Base-by-base conservation (phyloP, 2,113 vertebrate species). In the Actenoides lindsayi region DNA sequence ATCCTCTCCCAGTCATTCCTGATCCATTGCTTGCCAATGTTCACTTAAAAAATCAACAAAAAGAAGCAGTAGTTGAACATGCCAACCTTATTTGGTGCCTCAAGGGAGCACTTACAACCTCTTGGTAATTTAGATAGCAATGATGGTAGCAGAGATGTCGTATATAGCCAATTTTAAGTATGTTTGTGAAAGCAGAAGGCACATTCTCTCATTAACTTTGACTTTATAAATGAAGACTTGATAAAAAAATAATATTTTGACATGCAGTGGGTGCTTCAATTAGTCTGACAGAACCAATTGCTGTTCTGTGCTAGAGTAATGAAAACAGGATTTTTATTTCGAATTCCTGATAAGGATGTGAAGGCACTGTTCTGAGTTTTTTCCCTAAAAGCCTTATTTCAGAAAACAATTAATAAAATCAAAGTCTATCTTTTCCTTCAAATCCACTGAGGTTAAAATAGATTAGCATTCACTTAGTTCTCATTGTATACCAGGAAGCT, bases 361-460 rank as follows among this genome's bases (percentile, higher is more conserved):
- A 96, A 95, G 80, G 64, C 54, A 85, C 10, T 85, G 54, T 78
- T 95, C 85, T 46, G 53, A 75, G n/a, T 14, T 87, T 65, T 69
- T 83, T 44, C 33, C 41, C 60, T 73, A 74, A 79, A 74, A 81
- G 25, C 44, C 59, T 96, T 95, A 87, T 92, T 97, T 97, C 87
- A 85, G 59, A 96, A 94, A 96, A 94, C 42, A 98, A 96, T 94
- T 97, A 95, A 90, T 95, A 96, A 96, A 94, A 94, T 96, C 83
- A 93, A 96, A 97, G 78, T 95, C 73, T 94, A 39, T 95, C 63
- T 95, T 94, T 94, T 89, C 51, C 84, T 93, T 96, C 77, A 95
- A 90, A 94, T 89, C 62, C 82, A 87, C 23, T 76, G 86, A 81
- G 81, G 65, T 97, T 96, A 93, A 87, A 98, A 89, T 94, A 82